Conservation (phyloP, 2,797 vertebrate species). For the Lepilemur septentrionalis region DNA sequence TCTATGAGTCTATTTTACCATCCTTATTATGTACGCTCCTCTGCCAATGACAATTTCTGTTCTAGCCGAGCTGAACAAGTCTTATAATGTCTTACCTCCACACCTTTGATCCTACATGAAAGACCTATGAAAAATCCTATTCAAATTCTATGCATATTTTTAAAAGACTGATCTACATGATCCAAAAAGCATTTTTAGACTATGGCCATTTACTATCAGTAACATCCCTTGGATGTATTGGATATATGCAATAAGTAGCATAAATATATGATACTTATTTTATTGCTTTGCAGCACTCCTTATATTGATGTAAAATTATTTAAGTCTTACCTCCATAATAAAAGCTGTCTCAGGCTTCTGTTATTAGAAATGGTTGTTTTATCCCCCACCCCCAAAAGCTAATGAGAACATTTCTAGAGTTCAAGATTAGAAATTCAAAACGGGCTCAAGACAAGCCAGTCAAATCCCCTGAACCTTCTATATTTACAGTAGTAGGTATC, state of each 20-base stretch:
- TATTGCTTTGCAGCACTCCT: not conserved
- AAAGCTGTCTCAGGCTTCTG: not conserved
- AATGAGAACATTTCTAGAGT: not conserved
- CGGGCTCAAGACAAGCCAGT: not conserved
- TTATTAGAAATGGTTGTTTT: not conserved
- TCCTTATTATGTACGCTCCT: not conserved
- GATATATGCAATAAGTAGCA: not conserved
- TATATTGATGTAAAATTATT: conserved; percentile 12
- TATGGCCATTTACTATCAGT: not conserved
- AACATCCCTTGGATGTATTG: not conserved
- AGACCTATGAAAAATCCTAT: no score
- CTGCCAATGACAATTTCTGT: not conserved
- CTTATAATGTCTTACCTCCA: not conserved
- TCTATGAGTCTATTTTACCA: not conserved
- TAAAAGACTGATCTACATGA: not conserved
- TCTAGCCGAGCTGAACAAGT: not conserved
- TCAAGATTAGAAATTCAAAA: not conserved
- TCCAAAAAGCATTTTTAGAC: conserved; percentile 19
- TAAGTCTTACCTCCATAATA: conserved; percentile 21
- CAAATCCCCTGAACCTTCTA: not conserved
- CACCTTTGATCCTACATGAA: not conserved
- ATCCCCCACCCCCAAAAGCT: not conserved
- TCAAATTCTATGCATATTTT: conserved; percentile 22
- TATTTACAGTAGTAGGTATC: not conserved
- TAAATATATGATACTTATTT: not conserved